Evolutionary conservation across 2,888 invertebrate species (phyloP).

Genomic region (Rhimphoctona megacephalus): DNA sequence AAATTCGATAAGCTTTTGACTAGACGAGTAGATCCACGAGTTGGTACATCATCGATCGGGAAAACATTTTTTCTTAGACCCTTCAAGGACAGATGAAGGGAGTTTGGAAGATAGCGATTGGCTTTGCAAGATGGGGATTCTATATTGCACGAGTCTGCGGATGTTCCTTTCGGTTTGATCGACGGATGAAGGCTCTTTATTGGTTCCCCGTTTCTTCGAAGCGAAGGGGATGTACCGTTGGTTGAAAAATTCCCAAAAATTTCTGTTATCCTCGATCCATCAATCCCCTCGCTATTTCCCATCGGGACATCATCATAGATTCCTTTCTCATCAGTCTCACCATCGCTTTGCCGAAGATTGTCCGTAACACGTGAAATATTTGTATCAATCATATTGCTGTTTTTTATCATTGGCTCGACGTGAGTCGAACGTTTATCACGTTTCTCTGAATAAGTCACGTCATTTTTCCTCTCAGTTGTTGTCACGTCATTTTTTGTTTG

Average conservation of each 20-base stretch:
- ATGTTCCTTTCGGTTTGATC: conserved; percentile 7
- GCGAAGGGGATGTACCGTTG: conserved; percentile 47
- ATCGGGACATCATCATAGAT: conserved; percentile 9
- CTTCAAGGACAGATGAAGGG: conserved; percentile 57
- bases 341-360: not conserved
- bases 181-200: not conserved
- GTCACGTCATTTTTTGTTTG: conserved; percentile 16
- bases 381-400: conserved; percentile 34
- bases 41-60: conserved; percentile 10
- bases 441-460: not conserved
- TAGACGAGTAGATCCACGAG: conserved; percentile 29
- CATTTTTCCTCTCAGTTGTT: not conserved
- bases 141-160: not conserved
- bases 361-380: conserved; percentile 27
- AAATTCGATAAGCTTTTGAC: conserved; percentile 51
- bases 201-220: not conserved
- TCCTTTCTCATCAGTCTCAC: conserved; percentile 34
- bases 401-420: conserved; percentile 29
- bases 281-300: conserved; percentile 22
- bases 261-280: conserved; percentile 38
- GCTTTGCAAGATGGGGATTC: not conserved
- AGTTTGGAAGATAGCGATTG: conserved; percentile 32
- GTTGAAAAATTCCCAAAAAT: conserved; percentile 35
- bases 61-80: conserved; percentile 25
- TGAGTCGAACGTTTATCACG: conserved; percentile 2